Evolutionary conservation across 1,140 invertebrate species (phyloP).

Genomic region (Teleogryllus occipitalis): DNA sequence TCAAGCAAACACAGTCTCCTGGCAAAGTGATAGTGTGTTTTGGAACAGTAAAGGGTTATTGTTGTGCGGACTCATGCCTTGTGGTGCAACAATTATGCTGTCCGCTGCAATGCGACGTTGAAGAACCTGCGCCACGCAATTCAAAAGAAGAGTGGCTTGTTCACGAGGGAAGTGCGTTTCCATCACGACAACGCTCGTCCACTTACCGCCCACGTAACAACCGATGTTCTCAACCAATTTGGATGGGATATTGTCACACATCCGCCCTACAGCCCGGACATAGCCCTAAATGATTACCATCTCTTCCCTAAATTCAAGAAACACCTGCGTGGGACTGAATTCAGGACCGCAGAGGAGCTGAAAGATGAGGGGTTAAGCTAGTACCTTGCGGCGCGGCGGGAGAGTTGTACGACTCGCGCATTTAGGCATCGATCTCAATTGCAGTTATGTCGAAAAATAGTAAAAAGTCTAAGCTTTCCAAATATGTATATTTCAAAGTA

Average conservation of each 20-base stretch:
- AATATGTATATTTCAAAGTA: not conserved
- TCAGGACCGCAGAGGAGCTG: not conserved
- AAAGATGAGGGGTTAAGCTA: not conserved
- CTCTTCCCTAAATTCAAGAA: not conserved
- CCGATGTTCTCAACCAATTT: not conserved
- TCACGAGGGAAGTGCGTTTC: slow-evolving; percentile 12
- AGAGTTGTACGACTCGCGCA: not conserved
- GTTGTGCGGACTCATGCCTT: slow-evolving; percentile 28
- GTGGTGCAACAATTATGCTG: slow-evolving; percentile 27
- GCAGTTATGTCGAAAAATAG: not conserved
- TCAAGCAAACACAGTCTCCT: not conserved
- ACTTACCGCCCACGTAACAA: slow-evolving; percentile 27
- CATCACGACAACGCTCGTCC: slow-evolving; percentile 34
- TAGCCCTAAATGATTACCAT: not conserved
- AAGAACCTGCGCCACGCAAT: slow-evolving; percentile 22
- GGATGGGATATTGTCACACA: not conserved
- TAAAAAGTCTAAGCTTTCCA: not conserved
- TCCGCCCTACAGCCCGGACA: slow-evolving; percentile 8
- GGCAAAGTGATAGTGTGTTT: slow-evolving; percentile 7
- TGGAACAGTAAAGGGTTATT: slow-evolving; percentile 28
- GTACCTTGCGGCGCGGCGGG: not conserved
- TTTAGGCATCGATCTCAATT: not conserved
- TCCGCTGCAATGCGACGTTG: slow-evolving; percentile 26
- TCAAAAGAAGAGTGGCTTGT: slow-evolving; percentile 22
- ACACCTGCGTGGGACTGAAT: not conserved